These are phyloP conservation scores for Corythoichthys intestinalis DNA, from an alignment of 2,113 vertebrate species.

Conservation along the genomic window DNA sequence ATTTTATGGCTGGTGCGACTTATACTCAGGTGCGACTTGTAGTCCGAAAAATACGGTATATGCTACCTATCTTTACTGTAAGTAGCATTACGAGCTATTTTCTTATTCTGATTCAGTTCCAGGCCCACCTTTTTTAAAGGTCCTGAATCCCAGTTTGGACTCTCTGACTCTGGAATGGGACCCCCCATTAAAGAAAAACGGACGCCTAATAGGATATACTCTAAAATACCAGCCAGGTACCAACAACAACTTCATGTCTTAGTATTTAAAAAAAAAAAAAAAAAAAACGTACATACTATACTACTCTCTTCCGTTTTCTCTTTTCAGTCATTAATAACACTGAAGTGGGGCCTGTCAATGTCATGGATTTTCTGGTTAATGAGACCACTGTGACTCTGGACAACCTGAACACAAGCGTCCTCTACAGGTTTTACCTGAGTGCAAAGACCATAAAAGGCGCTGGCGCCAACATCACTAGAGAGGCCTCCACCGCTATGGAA, in stretches of 20 bases:
- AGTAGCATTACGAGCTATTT: neutral
- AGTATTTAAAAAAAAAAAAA: neutral
- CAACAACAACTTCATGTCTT: slow-evolving; percentile 11
- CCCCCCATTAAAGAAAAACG: slow-evolving; percentile 82
- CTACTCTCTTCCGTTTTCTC: neutral
- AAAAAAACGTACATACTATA: neutral
- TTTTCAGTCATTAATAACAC: slow-evolving; percentile 80
- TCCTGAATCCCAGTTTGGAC: slow-evolving; percentile 78
- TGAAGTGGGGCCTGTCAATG: slow-evolving; percentile 81
- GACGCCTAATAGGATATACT: slow-evolving; percentile 83
- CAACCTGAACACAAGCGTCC: slow-evolving; percentile 86
- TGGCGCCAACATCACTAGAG: slow-evolving; percentile 80
- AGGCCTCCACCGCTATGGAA: slow-evolving; percentile 85
- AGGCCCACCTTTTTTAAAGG: slow-evolving; percentile 80
- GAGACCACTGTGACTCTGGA: slow-evolving; percentile 82
- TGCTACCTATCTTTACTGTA: no score
- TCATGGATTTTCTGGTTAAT: slow-evolving; percentile 79
- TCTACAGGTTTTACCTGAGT: slow-evolving; percentile 89
- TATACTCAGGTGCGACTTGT: no score
- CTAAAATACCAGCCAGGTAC: slow-evolving; percentile 90
- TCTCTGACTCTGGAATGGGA: slow-evolving; percentile 88
- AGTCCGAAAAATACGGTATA: no score
- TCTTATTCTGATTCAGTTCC: slow-evolving; percentile 74
- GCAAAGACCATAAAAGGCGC: slow-evolving; percentile 85
- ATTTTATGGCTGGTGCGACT: no score